phyloP scores from a whole-genome alignment of 2,113 vertebrate genomes.

The Athene noctua region DNA sequence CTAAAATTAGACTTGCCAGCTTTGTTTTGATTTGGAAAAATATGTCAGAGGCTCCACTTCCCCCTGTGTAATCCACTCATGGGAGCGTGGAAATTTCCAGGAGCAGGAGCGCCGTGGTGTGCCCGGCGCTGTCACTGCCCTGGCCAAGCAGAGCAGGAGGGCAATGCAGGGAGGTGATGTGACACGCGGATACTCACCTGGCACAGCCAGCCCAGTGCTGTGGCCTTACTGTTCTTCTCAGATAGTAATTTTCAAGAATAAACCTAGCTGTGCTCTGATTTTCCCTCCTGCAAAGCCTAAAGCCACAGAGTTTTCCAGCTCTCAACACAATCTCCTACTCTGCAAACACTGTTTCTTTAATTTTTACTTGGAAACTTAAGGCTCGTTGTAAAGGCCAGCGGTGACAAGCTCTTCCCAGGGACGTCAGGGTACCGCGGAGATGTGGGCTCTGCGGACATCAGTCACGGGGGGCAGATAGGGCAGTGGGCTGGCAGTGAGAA shows the following conservation, averaged over 20 bases:
- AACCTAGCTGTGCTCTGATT: neutral
- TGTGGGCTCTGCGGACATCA: fast-evolving
- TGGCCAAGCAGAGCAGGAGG: neutral
- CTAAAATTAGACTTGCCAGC: conserved; percentile 44
- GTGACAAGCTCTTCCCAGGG: neutral
- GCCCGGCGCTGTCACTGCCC: neutral
- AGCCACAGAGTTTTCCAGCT: neutral
- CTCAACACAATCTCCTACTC: fast-evolving
- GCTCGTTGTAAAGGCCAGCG: neutral
- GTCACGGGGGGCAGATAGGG: neutral
- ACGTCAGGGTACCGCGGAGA: neutral
- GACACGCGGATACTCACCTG: neutral
- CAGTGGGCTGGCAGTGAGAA: fast-evolving
- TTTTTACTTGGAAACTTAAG: neutral
- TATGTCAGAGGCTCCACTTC: conserved; percentile 13
- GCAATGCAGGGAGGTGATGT: fast-evolving
- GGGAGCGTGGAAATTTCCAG: neutral
- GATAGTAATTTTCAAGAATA: neutral
- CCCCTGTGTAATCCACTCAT: neutral
- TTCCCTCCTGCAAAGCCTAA: neutral
- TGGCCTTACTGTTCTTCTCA: neutral
- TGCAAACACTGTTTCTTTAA: neutral
- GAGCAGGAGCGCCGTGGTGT: neutral
- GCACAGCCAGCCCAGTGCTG: neutral
- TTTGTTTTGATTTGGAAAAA: conserved; percentile 46